Evolutionary conservation across 2,888 invertebrate genomes (phyloP).

Genomic region (Cantharis rufa): DNA sequence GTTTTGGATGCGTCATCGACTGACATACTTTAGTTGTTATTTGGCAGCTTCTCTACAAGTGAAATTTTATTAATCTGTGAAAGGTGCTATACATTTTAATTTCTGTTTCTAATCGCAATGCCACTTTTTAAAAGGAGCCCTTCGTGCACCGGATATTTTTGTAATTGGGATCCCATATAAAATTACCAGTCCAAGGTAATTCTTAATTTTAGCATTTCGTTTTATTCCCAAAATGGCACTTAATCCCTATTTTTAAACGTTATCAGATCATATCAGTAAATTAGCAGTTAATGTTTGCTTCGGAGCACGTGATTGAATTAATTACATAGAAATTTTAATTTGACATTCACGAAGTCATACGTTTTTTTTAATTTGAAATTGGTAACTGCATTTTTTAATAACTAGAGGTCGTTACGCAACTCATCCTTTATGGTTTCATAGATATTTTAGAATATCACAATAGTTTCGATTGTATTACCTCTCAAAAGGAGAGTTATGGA

Average conservation of each 20-base stretch:
- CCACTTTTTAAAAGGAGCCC: neutral
- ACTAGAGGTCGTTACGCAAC: neutral
- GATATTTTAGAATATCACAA: neutral
- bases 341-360: neutral
- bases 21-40: constrained; percentile 29
- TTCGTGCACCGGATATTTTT: neutral
- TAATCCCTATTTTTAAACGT: neutral
- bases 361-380: neutral
- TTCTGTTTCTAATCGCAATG: neutral
- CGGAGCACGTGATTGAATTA: neutral
- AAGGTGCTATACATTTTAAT: neutral
- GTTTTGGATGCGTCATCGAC: constrained; percentile 25
- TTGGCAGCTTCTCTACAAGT: constrained; percentile 26
- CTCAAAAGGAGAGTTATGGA: too few relatives aligned
- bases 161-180: neutral
- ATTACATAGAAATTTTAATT: neutral
- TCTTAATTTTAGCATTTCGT: neutral
- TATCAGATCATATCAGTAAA: neutral
- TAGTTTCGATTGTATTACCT: too few relatives aligned
- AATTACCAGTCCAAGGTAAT: neutral
- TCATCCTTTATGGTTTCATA: neutral
- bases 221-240: neutral
- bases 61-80: constrained; percentile 11
- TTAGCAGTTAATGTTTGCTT: neutral
- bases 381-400: neutral